These are phyloP conservation scores for Coregonus suidteri DNA, from an alignment of 2,797 vertebrate genomes.

Conservation along the genomic window DNA sequence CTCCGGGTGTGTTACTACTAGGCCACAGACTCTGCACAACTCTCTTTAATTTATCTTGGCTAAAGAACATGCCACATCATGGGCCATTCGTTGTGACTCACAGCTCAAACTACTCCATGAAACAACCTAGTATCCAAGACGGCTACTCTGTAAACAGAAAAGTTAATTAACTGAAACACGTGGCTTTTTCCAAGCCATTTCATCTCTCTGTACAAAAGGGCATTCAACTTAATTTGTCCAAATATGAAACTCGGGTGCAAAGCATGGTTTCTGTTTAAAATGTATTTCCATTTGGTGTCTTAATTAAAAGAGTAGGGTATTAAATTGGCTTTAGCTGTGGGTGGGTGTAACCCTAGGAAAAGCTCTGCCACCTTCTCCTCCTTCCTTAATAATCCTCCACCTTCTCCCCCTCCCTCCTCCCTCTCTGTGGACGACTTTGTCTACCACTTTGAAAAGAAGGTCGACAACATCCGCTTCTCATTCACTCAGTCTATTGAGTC, in stretches of 20 bases:
- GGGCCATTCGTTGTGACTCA: not conserved
- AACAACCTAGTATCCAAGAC: slow-evolving; percentile 30
- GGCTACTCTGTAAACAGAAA: slow-evolving; percentile 53
- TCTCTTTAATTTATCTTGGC: not conserved
- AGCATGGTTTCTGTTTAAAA: slow-evolving; percentile 41
- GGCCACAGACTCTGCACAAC: not conserved
- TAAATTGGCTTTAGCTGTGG: slow-evolving; percentile 40
- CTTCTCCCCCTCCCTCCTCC: no score
- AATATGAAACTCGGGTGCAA: slow-evolving; percentile 19
- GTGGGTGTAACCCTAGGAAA: not conserved
- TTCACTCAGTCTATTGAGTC: no score
- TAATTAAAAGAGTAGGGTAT: slow-evolving; percentile 54
- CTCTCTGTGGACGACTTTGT: no score
- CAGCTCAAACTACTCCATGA: not conserved
- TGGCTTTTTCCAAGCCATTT: slow-evolving; percentile 48
- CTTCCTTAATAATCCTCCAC: no score
- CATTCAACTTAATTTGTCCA: slow-evolving; percentile 48
- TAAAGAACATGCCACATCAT: not conserved
- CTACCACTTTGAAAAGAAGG: no score
- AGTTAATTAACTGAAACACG: slow-evolving; percentile 53
- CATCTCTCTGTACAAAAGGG: slow-evolving; percentile 30
- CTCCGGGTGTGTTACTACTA: not conserved
- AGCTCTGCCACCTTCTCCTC: no score
- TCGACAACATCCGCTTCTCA: no score
- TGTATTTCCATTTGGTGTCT: slow-evolving; percentile 54